Evolutionary conservation across 2,113 vertebrate genomes (phyloP).

Genomic region (Haemorhous mexicanus): DNA sequence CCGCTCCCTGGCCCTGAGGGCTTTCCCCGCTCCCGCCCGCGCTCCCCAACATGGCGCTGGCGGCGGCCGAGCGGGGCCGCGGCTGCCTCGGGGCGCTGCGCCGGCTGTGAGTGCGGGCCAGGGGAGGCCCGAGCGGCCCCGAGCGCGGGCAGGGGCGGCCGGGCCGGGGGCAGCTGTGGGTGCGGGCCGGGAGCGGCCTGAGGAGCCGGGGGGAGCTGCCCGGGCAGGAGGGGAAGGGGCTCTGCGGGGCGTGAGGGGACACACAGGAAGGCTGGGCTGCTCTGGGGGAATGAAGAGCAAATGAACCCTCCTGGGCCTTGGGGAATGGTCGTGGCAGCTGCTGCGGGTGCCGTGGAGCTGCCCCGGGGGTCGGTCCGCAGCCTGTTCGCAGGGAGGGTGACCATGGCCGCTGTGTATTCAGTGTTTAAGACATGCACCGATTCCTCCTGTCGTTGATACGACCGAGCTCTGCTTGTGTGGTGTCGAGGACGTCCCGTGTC

Average conservation of each 20-base stretch:
- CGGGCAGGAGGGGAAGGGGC: neutral
- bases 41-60: slow-evolving; percentile 22
- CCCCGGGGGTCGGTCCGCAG: neutral
- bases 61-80: neutral
- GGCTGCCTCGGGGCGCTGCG: neutral
- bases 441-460: fast-evolving
- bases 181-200: neutral
- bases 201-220: neutral
- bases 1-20: neutral
- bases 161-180: slow-evolving; percentile 1
- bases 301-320: fast-evolving
- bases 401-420: fast-evolving
- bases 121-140: neutral
- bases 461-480: neutral
- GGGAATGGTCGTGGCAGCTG: fast-evolving
- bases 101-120: slow-evolving; percentile 26
- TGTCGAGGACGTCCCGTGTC: fast-evolving
- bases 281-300: fast-evolving
- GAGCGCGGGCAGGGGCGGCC: neutral
- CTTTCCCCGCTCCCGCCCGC: neutral
- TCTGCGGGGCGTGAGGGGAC: neutral
- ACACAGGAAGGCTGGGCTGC: neutral
- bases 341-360: fast-evolving
- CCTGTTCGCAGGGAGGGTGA: fast-evolving
- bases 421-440: fast-evolving